Percentiles rank a stretch among this genome's conserved stretches.
These are phyloP conservation scores for Coleophora deauratella DNA, from an alignment of 2,888 invertebrate species.

Conservation along the genomic window DNA sequence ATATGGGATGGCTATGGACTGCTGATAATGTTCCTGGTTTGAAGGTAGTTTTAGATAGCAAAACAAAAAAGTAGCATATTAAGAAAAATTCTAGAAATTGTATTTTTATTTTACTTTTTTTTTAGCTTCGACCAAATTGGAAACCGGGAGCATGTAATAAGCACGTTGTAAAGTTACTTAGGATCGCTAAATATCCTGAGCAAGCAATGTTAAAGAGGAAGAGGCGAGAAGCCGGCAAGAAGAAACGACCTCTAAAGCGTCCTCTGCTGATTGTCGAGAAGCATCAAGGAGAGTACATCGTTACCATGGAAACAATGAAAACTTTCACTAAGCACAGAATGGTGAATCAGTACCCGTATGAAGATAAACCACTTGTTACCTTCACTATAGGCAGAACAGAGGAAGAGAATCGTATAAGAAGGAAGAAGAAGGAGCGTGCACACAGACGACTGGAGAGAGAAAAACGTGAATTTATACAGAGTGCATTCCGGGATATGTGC, in stretches of 20 bases:
- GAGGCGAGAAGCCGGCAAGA: constrained; percentile 34
- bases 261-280: constrained; percentile 56
- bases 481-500: constrained; percentile 57
- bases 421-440: constrained; percentile 48
- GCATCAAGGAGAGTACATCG: constrained; percentile 55
- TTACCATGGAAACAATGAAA: constrained; percentile 66
- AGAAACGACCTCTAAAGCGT: constrained; percentile 45
- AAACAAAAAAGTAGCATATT: not conserved
- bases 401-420: constrained; percentile 52
- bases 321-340: constrained; percentile 41
- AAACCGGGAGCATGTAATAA: constrained; percentile 61
- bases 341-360: constrained; percentile 55
- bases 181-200: constrained; percentile 50
- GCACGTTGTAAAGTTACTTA: constrained; percentile 49
- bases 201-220: constrained; percentile 45
- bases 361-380: constrained; percentile 52
- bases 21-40: constrained; percentile 54
- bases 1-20: constrained; percentile 69
- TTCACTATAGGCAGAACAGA: constrained; percentile 60
- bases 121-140: constrained; percentile 59
- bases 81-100: not conserved
- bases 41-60: constrained; percentile 34
- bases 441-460: constrained; percentile 50
- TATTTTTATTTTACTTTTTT: constrained; percentile 22
- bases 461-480: constrained; percentile 54